Percentiles rank a stretch among this genome's conserved stretches.
Evolutionary conservation across 2,888 invertebrate species (phyloP).

Genomic region (Cataglyphis cursor): DNA sequence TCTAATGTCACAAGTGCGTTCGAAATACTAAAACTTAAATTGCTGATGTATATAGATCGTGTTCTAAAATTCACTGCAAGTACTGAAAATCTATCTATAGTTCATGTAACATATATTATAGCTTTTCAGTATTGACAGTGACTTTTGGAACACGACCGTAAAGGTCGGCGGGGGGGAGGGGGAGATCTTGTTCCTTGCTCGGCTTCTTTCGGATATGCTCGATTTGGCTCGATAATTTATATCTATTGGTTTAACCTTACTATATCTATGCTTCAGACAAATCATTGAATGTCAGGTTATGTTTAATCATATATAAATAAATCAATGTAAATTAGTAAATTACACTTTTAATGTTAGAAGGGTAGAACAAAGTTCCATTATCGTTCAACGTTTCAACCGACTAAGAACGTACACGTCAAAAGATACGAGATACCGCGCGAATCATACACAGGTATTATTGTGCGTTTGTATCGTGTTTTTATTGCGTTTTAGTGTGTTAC

Average conservation of each 20-base stretch:
- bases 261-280: not conserved
- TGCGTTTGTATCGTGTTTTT: not conserved
- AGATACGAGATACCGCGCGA: not conserved
- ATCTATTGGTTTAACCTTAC: not conserved
- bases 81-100: too few species aligned
- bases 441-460: slow-evolving; percentile 18
- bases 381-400: not conserved
- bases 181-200: not conserved
- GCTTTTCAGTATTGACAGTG: too few species aligned
- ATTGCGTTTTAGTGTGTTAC: not conserved
- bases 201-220: not conserved
- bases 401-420: slow-evolving; percentile 2
- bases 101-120: too few species aligned
- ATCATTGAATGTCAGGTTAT: slow-evolving; percentile 23
- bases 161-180: too few species aligned
- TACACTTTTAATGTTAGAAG: slow-evolving; percentile 40
- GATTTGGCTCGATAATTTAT: not conserved
- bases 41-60: not conserved
- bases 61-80: too few species aligned
- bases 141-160: too few species aligned
- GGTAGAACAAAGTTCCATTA: slow-evolving; percentile 2
- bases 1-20: not conserved
- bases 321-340: slow-evolving; percentile 47
- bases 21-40: not conserved
- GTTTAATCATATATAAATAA: slow-evolving; percentile 3